Evolutionary conservation across 2,888 invertebrate species (phyloP), one percentile per base, ranked within the genome.

Genomic region (Flexamia atlantica): DNA sequence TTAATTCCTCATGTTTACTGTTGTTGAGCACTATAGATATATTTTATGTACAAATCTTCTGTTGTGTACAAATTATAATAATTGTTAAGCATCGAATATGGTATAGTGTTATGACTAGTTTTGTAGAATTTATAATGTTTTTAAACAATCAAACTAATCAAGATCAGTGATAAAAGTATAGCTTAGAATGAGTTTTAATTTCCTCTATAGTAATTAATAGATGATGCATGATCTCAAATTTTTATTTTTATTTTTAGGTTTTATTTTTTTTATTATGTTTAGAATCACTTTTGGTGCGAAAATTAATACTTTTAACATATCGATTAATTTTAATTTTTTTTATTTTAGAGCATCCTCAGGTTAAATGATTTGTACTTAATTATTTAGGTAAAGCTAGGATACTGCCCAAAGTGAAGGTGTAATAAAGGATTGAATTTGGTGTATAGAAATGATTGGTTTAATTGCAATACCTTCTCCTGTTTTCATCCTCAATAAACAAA

Each of bases 61-160:
- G 76, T 76, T 76, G 76, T 76, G 76, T 76, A 76, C 76, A 76
- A 76, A 76, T 76, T 76, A 76, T 76, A 76, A 50, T 76, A 40
- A 76, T 76, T 76, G 76, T 76, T 76, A 76, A 76, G 76, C 76
- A 76, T 72, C 72, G 72, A 76, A 10, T 28, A 46, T 76, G 76
- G 76, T 40, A 28, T 76, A 76, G 76, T 28, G 46, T 36, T 76
- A 76, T 40, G 28, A 25, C 50, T 76, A 76, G 76, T 76, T 76
- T 76, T 76, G 40, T 76, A 76, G 76, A 42, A 76, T 76, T 72
- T 72, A 20, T 72, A 72, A 72, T 40, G 72, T 72, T 72, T 72
- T 40, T 72, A 72, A 68, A 72, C 32, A 72, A 72, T 72, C 72
- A 72, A 72, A 72, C 72, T 72, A 40, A 40, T 40, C 40, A 72